Percentiles rank a stretch among this genome's conserved stretches.
These are phyloP conservation scores for Drosophila navojoa DNA, from an alignment of 1,140 invertebrate genomes.

Conservation along the genomic window DNA sequence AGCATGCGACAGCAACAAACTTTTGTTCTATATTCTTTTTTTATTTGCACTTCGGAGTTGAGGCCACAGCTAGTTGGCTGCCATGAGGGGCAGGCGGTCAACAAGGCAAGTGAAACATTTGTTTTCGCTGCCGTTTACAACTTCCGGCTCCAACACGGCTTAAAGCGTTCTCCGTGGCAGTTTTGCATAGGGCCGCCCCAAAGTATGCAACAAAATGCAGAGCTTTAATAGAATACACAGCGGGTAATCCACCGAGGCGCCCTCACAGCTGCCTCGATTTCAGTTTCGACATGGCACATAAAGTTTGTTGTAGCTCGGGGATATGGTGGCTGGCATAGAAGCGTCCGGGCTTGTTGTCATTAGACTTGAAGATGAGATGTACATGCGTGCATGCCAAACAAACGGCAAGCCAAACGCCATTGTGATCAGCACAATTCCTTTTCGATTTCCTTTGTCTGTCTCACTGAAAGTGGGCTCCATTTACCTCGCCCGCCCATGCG, in stretches of 20 bases:
- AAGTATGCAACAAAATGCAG: conserved; percentile 48
- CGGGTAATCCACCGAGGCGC: conserved; percentile 13
- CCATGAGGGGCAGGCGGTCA: conserved; percentile 54
- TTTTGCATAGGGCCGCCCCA: conserved; percentile 37
- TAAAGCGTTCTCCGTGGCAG: conserved; percentile 32
- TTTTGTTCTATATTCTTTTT: conserved; percentile 53
- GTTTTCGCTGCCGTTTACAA: conserved; percentile 70
- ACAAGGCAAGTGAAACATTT: conserved; percentile 72
- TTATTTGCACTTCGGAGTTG: conserved; percentile 34
- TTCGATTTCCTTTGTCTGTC: conserved; percentile 38
- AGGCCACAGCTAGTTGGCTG: conserved; percentile 35
- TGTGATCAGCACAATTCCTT: conserved; percentile 29
- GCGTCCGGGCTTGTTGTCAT: conserved; percentile 24
- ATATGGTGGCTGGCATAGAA: neutral
- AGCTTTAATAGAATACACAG: conserved; percentile 40
- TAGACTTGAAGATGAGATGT: conserved; percentile 23
- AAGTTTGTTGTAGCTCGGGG: conserved; percentile 10
- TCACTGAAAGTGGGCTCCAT: conserved; percentile 13
- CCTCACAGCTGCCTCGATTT: conserved; percentile 32
- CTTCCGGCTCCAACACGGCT: conserved; percentile 59
- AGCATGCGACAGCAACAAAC: conserved; percentile 56
- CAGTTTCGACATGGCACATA: conserved; percentile 18
- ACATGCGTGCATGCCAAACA: conserved; percentile 15
- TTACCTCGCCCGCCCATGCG: conserved; percentile 26
- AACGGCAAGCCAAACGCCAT: conserved; percentile 15